Conservation (phyloP, 2,888 invertebrate genomes). For the Cremastobaeus sp. region DNA sequence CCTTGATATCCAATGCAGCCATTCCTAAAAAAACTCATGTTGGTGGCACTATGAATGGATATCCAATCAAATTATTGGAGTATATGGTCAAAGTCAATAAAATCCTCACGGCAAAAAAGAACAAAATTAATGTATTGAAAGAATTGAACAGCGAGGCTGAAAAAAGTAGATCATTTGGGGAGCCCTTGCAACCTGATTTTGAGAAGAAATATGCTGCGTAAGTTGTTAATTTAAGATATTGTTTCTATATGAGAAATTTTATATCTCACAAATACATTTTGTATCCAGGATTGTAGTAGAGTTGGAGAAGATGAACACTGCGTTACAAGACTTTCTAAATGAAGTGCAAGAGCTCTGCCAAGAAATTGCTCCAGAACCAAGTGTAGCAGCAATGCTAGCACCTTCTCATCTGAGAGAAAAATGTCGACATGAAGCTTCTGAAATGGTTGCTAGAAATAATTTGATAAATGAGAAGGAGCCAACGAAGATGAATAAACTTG, state of each 20-base stretch:
- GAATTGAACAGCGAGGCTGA: constrained; percentile 95
- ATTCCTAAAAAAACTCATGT: constrained; percentile 75
- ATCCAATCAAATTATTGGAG: constrained; percentile 90
- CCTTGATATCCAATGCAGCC: constrained; percentile 81
- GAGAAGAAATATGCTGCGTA: constrained; percentile 92
- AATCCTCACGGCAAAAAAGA: constrained; percentile 89
- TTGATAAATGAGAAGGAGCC: constrained; percentile 81
- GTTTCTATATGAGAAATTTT: background rate
- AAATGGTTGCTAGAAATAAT: constrained; percentile 87
- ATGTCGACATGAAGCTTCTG: constrained; percentile 90
- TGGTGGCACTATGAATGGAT: constrained; percentile 86
- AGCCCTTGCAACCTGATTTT: constrained; percentile 90
- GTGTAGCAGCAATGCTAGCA: constrained; percentile 90
- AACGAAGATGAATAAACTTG: constrained; percentile 85
- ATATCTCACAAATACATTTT: too few relatives aligned
- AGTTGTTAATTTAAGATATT: background rate
- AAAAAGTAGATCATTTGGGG: constrained; percentile 88
- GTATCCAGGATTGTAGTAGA: constrained; percentile 84
- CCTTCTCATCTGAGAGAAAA: constrained; percentile 93
- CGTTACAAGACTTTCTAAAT: constrained; percentile 90
- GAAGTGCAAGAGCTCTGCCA: constrained; percentile 91
- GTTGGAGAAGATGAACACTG: constrained; percentile 93
- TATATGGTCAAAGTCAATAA: constrained; percentile 92
- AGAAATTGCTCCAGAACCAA: constrained; percentile 92
- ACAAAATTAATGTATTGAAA: constrained; percentile 87